Evolutionary conservation across 2,113 vertebrate genomes (phyloP).

Genomic region (Albula goreensis): DNA sequence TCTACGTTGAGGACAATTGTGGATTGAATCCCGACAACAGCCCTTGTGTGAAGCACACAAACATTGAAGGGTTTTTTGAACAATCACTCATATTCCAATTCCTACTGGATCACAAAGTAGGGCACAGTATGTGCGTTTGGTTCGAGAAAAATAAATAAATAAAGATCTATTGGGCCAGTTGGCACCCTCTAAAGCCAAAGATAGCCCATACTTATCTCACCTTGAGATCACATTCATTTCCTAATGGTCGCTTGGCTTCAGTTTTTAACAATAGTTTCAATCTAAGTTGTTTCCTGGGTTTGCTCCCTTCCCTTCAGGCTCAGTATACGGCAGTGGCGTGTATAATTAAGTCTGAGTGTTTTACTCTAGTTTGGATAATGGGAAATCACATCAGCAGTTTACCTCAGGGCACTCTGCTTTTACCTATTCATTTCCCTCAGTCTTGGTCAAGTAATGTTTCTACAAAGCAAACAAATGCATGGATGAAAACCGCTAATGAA

Average conservation of each 20-base stretch:
- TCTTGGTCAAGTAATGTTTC: conserved; percentile 34
- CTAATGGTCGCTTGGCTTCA: background rate
- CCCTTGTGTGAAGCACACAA: background rate
- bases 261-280: background rate
- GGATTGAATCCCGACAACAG: too few relatives aligned
- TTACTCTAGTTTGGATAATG: conserved; percentile 36
- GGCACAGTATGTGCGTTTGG: too few relatives aligned
- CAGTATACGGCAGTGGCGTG: conserved; percentile 31
- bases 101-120: background rate
- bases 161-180: background rate
- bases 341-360: conserved; percentile 49
- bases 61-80: background rate
- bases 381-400: conserved; percentile 44
- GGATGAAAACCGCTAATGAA: conserved; percentile 25
- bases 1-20: too few relatives aligned
- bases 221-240: conserved; percentile 17
- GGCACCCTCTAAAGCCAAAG: background rate
- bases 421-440: conserved; percentile 39
- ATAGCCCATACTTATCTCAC: background rate
- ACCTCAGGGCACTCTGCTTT: conserved; percentile 36
- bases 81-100: background rate
- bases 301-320: background rate
- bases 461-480: conserved; percentile 35
- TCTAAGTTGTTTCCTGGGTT: background rate
- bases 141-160: background rate